Evolutionary conservation across 2,797 vertebrate genomes (phyloP).

Genomic region (Alectoris magna): DNA sequence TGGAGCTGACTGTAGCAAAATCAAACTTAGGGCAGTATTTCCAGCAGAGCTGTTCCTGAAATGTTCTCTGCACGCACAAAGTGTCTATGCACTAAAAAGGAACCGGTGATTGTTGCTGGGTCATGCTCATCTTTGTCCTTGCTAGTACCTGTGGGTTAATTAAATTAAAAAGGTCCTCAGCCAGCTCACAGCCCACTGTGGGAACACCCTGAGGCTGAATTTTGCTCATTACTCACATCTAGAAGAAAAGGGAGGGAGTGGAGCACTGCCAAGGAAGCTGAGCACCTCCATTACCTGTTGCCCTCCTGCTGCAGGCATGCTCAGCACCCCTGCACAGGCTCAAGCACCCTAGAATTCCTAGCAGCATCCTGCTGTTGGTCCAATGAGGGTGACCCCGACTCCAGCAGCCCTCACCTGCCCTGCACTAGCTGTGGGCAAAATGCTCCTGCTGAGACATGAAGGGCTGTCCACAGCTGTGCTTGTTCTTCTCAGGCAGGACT

Average conservation of each 20-base stretch:
- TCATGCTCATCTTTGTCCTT: neutral
- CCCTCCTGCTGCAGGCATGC: accelerated
- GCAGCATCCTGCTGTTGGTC: neutral
- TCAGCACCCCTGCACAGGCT: neutral
- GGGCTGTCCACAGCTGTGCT: neutral
- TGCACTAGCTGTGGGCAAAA: neutral
- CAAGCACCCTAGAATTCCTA: neutral
- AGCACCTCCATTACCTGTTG: neutral
- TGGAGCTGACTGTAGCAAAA: neutral
- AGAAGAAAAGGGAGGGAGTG: neutral
- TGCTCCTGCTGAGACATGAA: neutral
- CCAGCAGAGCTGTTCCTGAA: neutral
- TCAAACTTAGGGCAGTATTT: accelerated
- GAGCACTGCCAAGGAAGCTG: neutral
- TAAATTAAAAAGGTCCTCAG: neutral
- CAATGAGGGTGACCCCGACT: neutral
- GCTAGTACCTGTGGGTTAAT: neutral
- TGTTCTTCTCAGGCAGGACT: neutral
- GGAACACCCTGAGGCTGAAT: neutral
- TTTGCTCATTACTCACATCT: neutral
- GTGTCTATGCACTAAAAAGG: neutral
- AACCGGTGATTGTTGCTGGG: accelerated
- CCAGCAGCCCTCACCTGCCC: neutral
- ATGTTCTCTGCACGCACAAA: accelerated
- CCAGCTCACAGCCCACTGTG: neutral